Base-by-base conservation (phyloP, 2,888 invertebrate species). In the Fragum fragum region DNA sequence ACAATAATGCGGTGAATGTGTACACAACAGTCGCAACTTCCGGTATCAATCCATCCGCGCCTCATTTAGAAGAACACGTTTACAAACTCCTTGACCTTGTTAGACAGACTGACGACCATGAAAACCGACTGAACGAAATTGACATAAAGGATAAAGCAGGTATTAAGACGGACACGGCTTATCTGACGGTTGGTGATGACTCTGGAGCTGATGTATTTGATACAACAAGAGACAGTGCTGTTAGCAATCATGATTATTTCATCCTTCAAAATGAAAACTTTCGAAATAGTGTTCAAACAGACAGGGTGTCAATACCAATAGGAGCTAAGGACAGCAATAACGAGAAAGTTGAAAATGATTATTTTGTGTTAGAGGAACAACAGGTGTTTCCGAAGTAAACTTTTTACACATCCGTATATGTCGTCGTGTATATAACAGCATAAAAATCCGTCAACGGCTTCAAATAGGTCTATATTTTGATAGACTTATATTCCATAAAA, bases 191-290 rank as follows among this genome's bases (percentile, higher is more conserved):
- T 3, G 26, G 26, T 3, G 63, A 9, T 0, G 63, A 36, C 0
- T 3, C 32, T 6, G 36, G 32, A 2, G 16, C 63, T 16, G 63
- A 63, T n/a, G 36, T 63, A 18, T 63, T 32, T n/a, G 63, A 63
- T 36, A n/a, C 18, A 9, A 16, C 16, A 18, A 26, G 63, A 16
- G 63, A 63, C 5, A 63, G 63, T 32, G 18, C 63, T 5, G 32
- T 63, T 11, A 63, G 63, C 18, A n/a, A n/a, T 1, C 63, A 63
- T 1, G 63, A 63, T 32, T 63, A 63, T 16, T 63, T 63, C n/a
- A 29, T 63, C n/a, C 63, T 63, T 1, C 63, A 63, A 36, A 63
- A 63, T 36, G 63, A 63, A 32, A 63, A 69, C 52, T 69, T 69
- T 23, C 52, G 52, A 3, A 42, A 21, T n/a, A 52, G 69, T 26